Evolutionary conservation across 2,888 invertebrate genomes (phyloP).

Genomic region (Agonopterix alstromeriana): DNA sequence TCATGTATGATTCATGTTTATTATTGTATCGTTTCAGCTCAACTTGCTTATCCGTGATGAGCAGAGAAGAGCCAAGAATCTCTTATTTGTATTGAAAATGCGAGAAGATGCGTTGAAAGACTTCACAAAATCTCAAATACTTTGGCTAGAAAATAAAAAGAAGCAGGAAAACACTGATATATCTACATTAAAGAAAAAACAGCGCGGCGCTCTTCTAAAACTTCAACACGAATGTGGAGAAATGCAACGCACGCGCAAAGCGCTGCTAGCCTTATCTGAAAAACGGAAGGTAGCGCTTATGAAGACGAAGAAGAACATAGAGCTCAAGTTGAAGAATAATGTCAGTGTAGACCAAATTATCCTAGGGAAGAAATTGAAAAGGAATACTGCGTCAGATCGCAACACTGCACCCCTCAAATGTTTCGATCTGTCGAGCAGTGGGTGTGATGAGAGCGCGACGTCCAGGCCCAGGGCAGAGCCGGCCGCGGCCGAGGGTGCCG

Average conservation of each 20-base stretch:
- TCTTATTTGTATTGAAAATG: conserved; percentile 64
- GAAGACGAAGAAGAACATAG: conserved; percentile 64
- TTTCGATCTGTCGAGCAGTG: conserved; percentile 64
- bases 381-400: conserved; percentile 36
- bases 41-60: conserved; percentile 72
- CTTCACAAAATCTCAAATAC: conserved; percentile 67
- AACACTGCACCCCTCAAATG: conserved; percentile 54
- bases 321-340: conserved; percentile 51
- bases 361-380: conserved; percentile 53
- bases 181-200: conserved; percentile 79
- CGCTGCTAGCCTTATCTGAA: conserved; percentile 56
- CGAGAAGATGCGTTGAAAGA: conserved; percentile 68
- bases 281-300: conserved; percentile 60
- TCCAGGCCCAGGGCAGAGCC: conserved; percentile 23
- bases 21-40: conserved; percentile 44
- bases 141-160: conserved; percentile 68
- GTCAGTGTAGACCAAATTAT: conserved; percentile 55
- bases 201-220: conserved; percentile 79
- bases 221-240: conserved; percentile 82
- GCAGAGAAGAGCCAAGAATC: conserved; percentile 66
- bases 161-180: conserved; percentile 64
- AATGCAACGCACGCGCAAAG: conserved; percentile 77
- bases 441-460: conserved; percentile 51
- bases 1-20: background rate
- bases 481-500: conserved; percentile 1